Evolutionary conservation across 2,888 invertebrate species (phyloP), one percentile per base, ranked within the genome.

Genomic region (Ornithoptera alexandrae): DNA sequence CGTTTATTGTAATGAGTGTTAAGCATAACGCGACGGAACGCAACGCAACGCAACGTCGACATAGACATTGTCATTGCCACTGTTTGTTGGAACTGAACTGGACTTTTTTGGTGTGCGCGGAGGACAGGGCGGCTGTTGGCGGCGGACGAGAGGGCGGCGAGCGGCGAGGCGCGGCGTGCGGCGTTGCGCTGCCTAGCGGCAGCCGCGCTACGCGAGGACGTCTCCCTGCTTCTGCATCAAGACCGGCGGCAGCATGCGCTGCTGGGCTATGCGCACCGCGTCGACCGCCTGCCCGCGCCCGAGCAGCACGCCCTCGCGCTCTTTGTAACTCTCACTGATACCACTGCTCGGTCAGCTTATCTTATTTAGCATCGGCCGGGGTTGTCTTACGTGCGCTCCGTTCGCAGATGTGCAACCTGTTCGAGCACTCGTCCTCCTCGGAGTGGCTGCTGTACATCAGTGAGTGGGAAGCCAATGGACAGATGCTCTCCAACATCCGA

Each of bases 361-460:
- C 30, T 30, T 30, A 30, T 30, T 30, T 30, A 30, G 5, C 30
- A 30, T 60, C 42, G 22, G 50, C 60, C 65, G 46, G 62, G 46
- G 18, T 62, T 46, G 53, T 42, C 17, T 53, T 6, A n/a, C 18
- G 53, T 18, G n/a, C n/a, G 65, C 66, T 46, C 24, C 22, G 42
- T 97, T 96, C 81, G 22, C 86, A 98, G 97, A 94, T 97, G 87
- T 97, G 97, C 86, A 98, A 98, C 88, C 94, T 98, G 89, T 98
- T 98, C 88, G 97, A 97, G 87, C 96, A 97, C 89, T 90, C 96
- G 56, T 96, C 96, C 75, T 96, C 97, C 70, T 97, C 97, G 0
- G 98, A 98, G 88, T 98, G 98, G 98, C 89, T 98, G 81, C 93
- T 98, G 79, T 98, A 98, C 91, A 98, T 98, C 85, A 97, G 97